Conservation (phyloP, 1,140 invertebrate genomes). For the Acromyrmex charruanus region DNA sequence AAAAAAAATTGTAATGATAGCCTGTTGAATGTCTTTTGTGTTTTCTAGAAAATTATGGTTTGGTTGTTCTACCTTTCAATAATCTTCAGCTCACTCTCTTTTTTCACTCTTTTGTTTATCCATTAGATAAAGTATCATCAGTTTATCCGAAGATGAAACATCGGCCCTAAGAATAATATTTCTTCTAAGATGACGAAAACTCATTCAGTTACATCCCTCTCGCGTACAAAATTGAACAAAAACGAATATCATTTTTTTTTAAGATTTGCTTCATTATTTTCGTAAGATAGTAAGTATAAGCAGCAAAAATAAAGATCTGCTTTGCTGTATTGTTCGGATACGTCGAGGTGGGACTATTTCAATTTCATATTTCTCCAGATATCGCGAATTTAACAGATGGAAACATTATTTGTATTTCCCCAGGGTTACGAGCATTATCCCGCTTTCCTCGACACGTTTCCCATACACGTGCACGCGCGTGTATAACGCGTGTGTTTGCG, state of each 20-base stretch:
- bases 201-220: neutral
- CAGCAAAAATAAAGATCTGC: neutral
- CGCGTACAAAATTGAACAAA: neutral
- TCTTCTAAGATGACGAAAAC: neutral
- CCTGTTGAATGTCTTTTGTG: neutral
- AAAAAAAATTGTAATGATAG: neutral
- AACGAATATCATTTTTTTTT: neutral
- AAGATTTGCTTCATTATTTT: slow-evolving; percentile 23
- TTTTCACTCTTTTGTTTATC: too few species aligned
- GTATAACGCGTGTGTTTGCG: neutral
- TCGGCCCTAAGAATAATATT: neutral
- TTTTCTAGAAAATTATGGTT: neutral
- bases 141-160: too few species aligned
- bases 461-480: neutral
- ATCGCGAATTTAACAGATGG: slow-evolving; percentile 56
- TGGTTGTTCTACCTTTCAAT: too few species aligned
- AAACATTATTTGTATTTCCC: slow-evolving; percentile 49
- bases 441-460: neutral
- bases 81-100: too few species aligned
- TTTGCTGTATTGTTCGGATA: slow-evolving; percentile 27
- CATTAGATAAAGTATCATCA: too few species aligned
- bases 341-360: slow-evolving; percentile 47
- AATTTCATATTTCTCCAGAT: slow-evolving; percentile 61
- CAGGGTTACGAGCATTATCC: slow-evolving; percentile 38
- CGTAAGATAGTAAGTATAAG: neutral